Evolutionary conservation across 2,888 invertebrate genomes (phyloP), one percentile per base, ranked within the genome.

Genomic region (Rhagonycha fulva): DNA sequence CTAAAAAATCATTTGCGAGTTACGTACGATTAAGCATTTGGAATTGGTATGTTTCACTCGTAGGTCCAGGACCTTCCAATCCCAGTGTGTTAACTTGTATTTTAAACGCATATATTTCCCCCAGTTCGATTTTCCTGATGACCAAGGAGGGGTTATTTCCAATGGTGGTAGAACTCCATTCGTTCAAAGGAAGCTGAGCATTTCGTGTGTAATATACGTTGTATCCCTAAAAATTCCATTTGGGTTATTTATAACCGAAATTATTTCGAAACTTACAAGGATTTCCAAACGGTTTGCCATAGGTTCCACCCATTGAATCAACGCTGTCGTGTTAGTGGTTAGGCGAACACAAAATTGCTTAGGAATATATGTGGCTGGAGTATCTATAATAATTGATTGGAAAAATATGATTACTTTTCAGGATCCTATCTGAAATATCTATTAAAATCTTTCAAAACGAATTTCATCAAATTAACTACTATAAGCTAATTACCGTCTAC

Each of bases 261-360:
- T 0, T 67, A 28, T 10, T 71, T 14, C 10, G 30, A 74, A 61
- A 89, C 92, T 91, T 89, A 96, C 97, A 90, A 94, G 95, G 82
- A 98, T 95, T 91, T 95, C 94, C 83, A 98, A 98, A 86, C 97
- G 98, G 70, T 97, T 96, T 73, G 95, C 95, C 86, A 96, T 96
- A 11, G 98, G 98, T 85, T 96, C 96, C 83, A 96, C 95, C 98
- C 98, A 98, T 85, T 96, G 95, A 82, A 98, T 95, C 77, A 97
- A 93, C 92, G 98, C 95, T 62, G 97, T 96, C 85, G 94, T 96
- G 74, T 96, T 94, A 87, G 95, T 96, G 80, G 96, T 91, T 9
- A 97, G 95, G 71, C 96, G 91, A 71, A 96, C 97, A 60, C 77
- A 77, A 62, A 77, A 61, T 12, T 72, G 47, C 70, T 61, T 71